Evolutionary conservation across 2,888 invertebrate species (phyloP).

Genomic region (Camponotus fellah): DNA sequence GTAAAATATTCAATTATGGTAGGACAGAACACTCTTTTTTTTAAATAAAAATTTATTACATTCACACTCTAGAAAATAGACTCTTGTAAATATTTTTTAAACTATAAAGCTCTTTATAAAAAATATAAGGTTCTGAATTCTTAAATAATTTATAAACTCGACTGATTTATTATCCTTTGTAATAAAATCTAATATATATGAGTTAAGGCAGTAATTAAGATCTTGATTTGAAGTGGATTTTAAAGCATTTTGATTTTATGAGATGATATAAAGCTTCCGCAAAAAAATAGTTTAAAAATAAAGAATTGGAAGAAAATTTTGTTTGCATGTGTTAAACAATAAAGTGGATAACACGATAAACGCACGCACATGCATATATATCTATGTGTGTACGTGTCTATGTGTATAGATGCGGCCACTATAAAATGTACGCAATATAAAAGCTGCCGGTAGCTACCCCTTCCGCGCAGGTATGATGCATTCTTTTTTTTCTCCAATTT

Average conservation of each 20-base stretch:
- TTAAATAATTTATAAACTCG: not conserved
- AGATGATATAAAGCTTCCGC: not conserved
- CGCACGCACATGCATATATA: not conserved
- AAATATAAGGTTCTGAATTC: not conserved
- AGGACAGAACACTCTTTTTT: not conserved
- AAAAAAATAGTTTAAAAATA: not conserved
- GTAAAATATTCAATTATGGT: not conserved
- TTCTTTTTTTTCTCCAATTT: slow-evolving; percentile 44
- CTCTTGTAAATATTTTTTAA: not conserved
- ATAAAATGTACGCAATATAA: slow-evolving; percentile 74
- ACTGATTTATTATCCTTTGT: not conserved
- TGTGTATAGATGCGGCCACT: slow-evolving; percentile 59
- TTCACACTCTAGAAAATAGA: not conserved
- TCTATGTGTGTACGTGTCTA: slow-evolving; percentile 36
- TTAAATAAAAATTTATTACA: not conserved
- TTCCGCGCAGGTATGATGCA: slow-evolving; percentile 8
- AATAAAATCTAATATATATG: not conserved
- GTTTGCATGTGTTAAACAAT: slow-evolving; percentile 47
- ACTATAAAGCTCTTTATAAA: not conserved
- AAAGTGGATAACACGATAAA: slow-evolving; percentile 47
- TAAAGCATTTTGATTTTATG: not conserved
- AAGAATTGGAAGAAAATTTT: slow-evolving; percentile 14
- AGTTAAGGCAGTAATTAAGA: not conserved
- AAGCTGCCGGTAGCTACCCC: slow-evolving; percentile 51
- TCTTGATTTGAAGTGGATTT: not conserved